phyloP scores from a whole-genome alignment of 2,113 vertebrate species.

The Steatornis caripensis region DNA sequence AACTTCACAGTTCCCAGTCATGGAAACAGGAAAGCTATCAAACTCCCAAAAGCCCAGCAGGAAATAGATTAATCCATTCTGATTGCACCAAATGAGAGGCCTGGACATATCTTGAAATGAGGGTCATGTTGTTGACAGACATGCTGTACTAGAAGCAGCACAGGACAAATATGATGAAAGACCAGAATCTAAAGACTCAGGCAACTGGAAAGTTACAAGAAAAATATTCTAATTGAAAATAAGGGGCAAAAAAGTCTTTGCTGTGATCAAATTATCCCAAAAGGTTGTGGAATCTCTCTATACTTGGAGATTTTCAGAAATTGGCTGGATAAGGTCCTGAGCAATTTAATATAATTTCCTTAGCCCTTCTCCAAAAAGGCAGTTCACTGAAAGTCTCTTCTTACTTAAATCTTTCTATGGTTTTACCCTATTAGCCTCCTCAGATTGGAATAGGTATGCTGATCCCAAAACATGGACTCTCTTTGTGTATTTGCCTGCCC shows the following conservation, averaged over 20 bases:
- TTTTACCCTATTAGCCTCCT: not conserved
- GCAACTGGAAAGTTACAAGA: not conserved
- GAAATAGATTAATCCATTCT: not conserved
- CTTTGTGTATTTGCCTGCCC: not conserved
- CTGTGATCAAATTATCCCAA: not conserved
- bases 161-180: not conserved
- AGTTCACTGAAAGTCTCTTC: not conserved
- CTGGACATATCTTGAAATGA: not conserved
- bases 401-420: not conserved
- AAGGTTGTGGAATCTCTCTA: not conserved
- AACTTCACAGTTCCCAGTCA: not conserved
- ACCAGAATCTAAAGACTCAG: not conserved
- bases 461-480: not conserved
- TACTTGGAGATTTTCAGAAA: not conserved
- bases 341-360: not conserved
- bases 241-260: not conserved
- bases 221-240: not conserved
- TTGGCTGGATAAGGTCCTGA: not conserved
- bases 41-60: not conserved
- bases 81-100: not conserved
- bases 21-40: not conserved
- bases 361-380: not conserved
- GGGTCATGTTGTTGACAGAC: accelerated
- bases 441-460: not conserved
- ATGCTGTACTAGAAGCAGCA: not conserved